A percentile compares a stretch with the other conserved stretches of the same genome.
phyloP scores from a whole-genome alignment of 2,888 invertebrate species.

The Acrocyrtus sp. region DNA sequence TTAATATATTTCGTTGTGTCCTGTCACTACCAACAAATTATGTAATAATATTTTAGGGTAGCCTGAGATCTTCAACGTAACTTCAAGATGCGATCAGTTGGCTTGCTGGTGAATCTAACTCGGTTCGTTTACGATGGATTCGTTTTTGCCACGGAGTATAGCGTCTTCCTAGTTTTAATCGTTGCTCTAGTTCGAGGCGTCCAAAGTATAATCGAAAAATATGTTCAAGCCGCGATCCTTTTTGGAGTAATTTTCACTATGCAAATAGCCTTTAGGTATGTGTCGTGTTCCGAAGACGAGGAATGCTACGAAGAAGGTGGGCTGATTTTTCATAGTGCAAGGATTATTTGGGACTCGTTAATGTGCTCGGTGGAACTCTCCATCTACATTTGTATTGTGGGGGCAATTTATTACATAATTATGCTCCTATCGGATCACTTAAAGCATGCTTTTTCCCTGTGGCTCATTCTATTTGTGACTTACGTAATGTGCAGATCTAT shows the following conservation, averaged over 20 bases:
- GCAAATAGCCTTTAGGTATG: slow-evolving; percentile 36
- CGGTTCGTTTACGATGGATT: slow-evolving; percentile 53
- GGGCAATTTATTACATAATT: slow-evolving; percentile 42
- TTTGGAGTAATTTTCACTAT: slow-evolving; percentile 48
- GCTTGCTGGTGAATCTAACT: slow-evolving; percentile 20
- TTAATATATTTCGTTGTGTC: not conserved
- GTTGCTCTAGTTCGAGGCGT: slow-evolving; percentile 51
- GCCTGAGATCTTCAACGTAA: no score
- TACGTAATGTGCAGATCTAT: slow-evolving; percentile 29
- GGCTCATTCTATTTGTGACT: slow-evolving; percentile 50
- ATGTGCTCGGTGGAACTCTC: slow-evolving; percentile 54
- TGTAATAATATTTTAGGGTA: not conserved
- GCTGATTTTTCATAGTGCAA: slow-evolving; percentile 2
- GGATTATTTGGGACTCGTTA: slow-evolving; percentile 55
- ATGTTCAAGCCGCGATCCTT: slow-evolving; percentile 42
- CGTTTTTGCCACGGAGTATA: slow-evolving; percentile 56
- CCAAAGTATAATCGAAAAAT: slow-evolving; percentile 29
- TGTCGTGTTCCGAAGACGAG: slow-evolving; percentile 2
- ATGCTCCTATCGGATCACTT: slow-evolving; percentile 23
- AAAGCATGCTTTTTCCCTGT: slow-evolving; percentile 47
- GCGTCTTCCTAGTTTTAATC: slow-evolving; percentile 55
- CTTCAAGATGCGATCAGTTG: slow-evolving; percentile 21
- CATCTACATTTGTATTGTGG: slow-evolving; percentile 49
- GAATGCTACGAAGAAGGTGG: slow-evolving; percentile 30
- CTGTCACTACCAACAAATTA: not conserved